Evolutionary conservation across 2,113 vertebrate genomes (phyloP).

Genomic region (Oxygymnocypris stewartii): DNA sequence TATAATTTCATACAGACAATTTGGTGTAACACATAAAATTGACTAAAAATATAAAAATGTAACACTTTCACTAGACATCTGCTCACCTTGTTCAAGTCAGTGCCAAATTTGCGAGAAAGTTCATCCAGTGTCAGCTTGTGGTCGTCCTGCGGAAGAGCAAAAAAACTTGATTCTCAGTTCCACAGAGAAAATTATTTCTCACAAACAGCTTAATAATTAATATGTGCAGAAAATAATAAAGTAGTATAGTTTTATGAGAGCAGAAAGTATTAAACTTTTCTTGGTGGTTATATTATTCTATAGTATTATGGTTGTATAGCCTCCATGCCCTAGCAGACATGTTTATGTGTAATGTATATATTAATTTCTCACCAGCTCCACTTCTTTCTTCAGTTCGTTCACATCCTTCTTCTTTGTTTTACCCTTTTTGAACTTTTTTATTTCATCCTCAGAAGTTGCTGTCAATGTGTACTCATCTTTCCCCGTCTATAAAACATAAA

Average conservation of each 20-base stretch:
- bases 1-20: not conserved
- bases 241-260: not conserved
- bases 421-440: conserved; percentile 75
- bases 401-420: conserved; percentile 79
- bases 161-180: not conserved
- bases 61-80: not conserved
- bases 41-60: not conserved
- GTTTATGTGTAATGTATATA: not conserved
- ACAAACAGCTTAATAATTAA: not conserved
- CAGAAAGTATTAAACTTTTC: not conserved
- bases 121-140: conserved; percentile 95
- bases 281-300: not conserved
- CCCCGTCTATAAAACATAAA: conserved; percentile 65
- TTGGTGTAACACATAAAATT: not conserved
- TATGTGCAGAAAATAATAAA: not conserved
- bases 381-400: conserved; percentile 95
- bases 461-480: conserved; percentile 91
- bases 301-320: not conserved
- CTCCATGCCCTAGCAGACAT: not conserved
- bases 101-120: conserved; percentile 92
- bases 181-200: not conserved
- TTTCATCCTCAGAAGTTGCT: conserved; percentile 83
- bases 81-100: conserved; percentile 89
- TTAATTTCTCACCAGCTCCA: conserved; percentile 82
- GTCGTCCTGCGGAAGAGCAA: conserved; percentile 81